phyloP scores from a whole-genome alignment of 2,888 invertebrate species.

The Physocephala rufipes region DNA sequence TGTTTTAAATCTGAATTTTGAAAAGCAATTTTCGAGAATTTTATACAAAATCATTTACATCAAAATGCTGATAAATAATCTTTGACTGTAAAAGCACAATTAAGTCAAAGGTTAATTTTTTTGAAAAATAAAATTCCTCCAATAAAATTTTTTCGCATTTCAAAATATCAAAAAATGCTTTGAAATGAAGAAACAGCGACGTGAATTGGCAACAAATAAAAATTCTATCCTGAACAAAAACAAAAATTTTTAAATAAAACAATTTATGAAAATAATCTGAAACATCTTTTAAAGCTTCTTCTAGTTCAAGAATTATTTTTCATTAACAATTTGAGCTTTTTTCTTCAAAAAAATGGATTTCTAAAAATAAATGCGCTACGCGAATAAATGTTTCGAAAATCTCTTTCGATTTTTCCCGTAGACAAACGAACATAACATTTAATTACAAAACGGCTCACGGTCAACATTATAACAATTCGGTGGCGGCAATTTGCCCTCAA shows the following conservation, averaged over 20 bases:
- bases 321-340: conserved; percentile 55
- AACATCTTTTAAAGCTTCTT: conserved; percentile 46
- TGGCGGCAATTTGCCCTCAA: conserved; percentile 18
- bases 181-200: not conserved
- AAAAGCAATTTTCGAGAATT: no score
- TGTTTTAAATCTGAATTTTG: no score
- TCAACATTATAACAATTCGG: conserved; percentile 50
- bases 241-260: no score
- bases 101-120: no score
- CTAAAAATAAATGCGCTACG: conserved; percentile 52
- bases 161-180: not conserved
- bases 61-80: no score
- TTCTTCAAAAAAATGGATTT: conserved; percentile 46
- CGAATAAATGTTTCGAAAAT: conserved; percentile 39
- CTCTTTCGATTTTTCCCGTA: conserved; percentile 36
- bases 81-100: no score
- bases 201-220: not conserved
- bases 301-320: conserved; percentile 48
- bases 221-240: not conserved
- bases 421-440: conserved; percentile 48
- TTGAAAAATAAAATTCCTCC: no score
- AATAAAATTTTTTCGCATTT: not conserved
- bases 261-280: not conserved
- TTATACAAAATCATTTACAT: not conserved
- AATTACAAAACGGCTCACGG: conserved; percentile 57